Percentiles rank a stretch among this genome's conserved stretches.
Conservation (phyloP, 2,113 vertebrate genomes). For the Falco punctatus region DNA sequence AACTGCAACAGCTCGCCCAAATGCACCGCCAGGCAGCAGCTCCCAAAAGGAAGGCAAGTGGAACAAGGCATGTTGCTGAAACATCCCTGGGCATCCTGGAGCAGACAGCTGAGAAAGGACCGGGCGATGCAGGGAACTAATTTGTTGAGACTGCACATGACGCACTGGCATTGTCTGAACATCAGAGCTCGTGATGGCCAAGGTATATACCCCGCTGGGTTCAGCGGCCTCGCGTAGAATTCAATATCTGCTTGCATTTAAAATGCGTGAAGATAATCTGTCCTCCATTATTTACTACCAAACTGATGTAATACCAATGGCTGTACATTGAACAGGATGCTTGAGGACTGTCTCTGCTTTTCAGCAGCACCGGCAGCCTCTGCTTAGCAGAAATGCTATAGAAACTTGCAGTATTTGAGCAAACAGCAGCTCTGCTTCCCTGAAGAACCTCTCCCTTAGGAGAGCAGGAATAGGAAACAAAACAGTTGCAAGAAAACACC, state of each 20-base stretch:
- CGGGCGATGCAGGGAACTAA: neutral
- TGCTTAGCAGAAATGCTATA: neutral
- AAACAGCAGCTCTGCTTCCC: neutral
- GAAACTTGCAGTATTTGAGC: neutral
- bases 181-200: neutral
- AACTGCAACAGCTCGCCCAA: neutral
- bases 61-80: neutral
- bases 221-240: neutral
- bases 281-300: neutral
- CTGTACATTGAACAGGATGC: neutral
- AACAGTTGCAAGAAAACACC: neutral
- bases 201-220: neutral
- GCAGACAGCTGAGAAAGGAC: neutral
- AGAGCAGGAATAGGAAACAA: neutral
- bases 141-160: neutral
- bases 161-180: neutral
- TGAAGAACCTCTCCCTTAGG: no score
- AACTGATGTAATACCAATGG: neutral
- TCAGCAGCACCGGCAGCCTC: neutral
- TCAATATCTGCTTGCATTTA: neutral
- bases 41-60: neutral
- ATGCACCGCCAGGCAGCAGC: neutral
- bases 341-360: neutral
- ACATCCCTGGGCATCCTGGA: neutral
- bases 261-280: neutral